Percentiles rank a stretch among this genome's conserved stretches.
Evolutionary conservation across 1,140 invertebrate species (phyloP).

Genomic region (Microplitis demolitor): DNA sequence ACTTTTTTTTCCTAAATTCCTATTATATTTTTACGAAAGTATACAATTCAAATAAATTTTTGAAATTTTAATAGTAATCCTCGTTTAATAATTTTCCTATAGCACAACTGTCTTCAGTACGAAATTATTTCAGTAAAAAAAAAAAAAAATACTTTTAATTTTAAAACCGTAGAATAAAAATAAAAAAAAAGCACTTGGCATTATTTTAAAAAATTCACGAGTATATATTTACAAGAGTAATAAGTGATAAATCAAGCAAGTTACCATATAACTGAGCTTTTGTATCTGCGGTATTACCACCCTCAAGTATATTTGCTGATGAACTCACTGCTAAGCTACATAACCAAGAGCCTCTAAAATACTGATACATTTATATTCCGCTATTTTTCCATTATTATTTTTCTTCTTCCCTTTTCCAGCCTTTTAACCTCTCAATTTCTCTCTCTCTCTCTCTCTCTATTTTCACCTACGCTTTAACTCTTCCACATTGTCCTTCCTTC

Average conservation of each 20-base stretch:
- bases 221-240: conserved; percentile 4
- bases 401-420: conserved; percentile 39
- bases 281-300: neutral
- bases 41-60: no score
- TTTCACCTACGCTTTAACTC: neutral
- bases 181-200: no score
- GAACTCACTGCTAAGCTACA: neutral
- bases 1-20: no score
- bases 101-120: no score
- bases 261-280: no score
- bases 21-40: no score
- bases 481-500: neutral
- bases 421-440: neutral
- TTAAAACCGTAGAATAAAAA: no score
- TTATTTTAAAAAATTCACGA: neutral
- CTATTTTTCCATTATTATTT: conserved; percentile 55
- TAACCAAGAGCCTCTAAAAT: neutral
- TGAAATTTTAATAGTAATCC: no score
- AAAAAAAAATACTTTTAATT: no score
- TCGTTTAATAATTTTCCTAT: no score
- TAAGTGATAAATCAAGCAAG: no score
- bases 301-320: conserved; percentile 16
- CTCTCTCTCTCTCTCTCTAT: neutral
- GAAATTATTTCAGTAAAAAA: neutral
- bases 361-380: conserved; percentile 23